Base-by-base conservation (phyloP, 2,113 vertebrate genomes). In the Etheostoma cragini region DNA sequence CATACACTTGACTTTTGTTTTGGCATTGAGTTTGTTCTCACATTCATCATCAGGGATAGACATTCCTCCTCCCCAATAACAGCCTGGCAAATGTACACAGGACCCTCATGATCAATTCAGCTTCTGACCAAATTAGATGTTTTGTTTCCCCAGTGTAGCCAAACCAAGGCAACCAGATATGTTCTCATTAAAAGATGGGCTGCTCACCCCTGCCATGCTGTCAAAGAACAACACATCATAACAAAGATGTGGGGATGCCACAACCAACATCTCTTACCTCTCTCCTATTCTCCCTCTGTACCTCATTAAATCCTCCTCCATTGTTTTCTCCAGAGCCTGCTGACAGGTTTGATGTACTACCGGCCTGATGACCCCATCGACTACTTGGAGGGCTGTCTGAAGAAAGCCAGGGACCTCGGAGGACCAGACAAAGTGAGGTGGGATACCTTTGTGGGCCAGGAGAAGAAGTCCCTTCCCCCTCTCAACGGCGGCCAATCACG, bases 371-470 rank as follows among this genome's bases (percentile, higher is more conserved):
- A 99, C 90, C 98, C 98, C n/a, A 88, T 99, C 47, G 98, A 99
- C 63, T 99, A 97, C 93, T 89, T 99, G 92, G 97, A 99, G 93
- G 93, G 88, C 75, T 99, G 98, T 87, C 94, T 99, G 87, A 97
- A 97, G 89, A 99, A 98, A 92, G 97, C 96, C 21, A 95, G 94
- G 87, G 98, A 99, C 83, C 92, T 99, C 10, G 98, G 98, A 8
- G 98, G 98, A 42, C 84, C 96, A 30, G 97, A 99, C 56, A 98
- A 97, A 87, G 97, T 99, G 78, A 96, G 97, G 67, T 99, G 98
- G 98, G 98, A 99, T 77, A 98, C 98, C 15, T 99, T 99, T 71
- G 97, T 99, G 81, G 97, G 97, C 70, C 97, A 97, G 85, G 98
- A 99, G 89, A 99, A 99, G 95, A 98, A 97, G 91, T 95, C 96